A percentile compares a stretch with the other conserved stretches of the same genome.
phyloP scores from a whole-genome alignment of 2,113 vertebrate species.

The Zosterops japonicus region DNA sequence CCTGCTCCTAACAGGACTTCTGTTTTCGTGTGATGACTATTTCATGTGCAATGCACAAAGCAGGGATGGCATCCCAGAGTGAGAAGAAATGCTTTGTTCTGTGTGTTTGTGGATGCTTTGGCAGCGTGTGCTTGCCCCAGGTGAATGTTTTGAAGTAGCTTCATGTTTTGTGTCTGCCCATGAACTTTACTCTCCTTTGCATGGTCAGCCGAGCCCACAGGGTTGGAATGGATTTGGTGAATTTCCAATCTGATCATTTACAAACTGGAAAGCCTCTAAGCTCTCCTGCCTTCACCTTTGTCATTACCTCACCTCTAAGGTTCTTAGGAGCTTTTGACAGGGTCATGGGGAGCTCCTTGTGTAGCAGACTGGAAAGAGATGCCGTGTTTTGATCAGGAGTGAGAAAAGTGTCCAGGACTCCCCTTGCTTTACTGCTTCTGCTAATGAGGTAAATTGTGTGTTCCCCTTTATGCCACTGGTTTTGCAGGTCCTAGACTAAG shows the following conservation, averaged over 20 bases:
- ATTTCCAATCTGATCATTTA: background rate
- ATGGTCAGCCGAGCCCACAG: background rate
- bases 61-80: background rate
- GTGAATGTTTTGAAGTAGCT: constrained; percentile 12
- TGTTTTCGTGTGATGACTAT: background rate
- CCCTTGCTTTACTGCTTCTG: background rate
- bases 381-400: background rate
- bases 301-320: background rate
- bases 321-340: background rate
- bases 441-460: background rate
- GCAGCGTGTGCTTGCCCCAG: background rate
- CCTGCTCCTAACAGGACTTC: background rate
- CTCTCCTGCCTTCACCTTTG: background rate
- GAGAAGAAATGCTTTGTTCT: background rate
- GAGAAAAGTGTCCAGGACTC: background rate
- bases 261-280: background rate
- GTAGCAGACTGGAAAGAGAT: background rate
- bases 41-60: background rate
- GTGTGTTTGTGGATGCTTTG: background rate
- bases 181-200: background rate
- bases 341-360: background rate
- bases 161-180: background rate
- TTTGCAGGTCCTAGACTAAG: background rate
- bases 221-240: background rate
- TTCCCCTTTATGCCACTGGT: background rate